Evolutionary conservation across 2,888 invertebrate genomes (phyloP).

Genomic region (Stenchaetothrips biformis): DNA sequence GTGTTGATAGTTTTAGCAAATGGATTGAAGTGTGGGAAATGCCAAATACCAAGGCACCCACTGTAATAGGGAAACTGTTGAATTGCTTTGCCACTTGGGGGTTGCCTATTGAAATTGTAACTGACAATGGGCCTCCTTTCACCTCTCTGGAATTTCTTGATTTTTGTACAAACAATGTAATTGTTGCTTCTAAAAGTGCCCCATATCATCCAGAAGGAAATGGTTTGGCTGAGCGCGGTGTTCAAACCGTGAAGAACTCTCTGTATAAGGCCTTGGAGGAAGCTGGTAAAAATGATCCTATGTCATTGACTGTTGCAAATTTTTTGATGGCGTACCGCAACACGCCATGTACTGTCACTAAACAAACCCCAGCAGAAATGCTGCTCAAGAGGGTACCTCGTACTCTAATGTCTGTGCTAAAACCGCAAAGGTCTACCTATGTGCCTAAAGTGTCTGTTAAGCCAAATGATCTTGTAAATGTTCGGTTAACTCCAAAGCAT

Average conservation of each 20-base stretch:
- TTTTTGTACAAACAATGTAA: constrained; percentile 32
- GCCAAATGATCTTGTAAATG: too few relatives aligned
- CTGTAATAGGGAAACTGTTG: too few relatives aligned
- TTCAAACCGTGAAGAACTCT: constrained; percentile 28
- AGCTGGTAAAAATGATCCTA: too few relatives aligned
- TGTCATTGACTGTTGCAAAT: too few relatives aligned
- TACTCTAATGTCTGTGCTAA: too few relatives aligned
- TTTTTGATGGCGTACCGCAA: too few relatives aligned
- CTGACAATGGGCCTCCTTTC: constrained; percentile 35
- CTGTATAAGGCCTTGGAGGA: background rate
- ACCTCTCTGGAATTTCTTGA: constrained; percentile 31
- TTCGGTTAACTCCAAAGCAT: too few relatives aligned
- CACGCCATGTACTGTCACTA: too few relatives aligned
- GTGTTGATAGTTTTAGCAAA: constrained; percentile 31
- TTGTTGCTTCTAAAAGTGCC: constrained; percentile 30
- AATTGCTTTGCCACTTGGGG: constrained; percentile 25
- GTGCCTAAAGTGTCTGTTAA: too few relatives aligned
- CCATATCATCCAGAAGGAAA: constrained; percentile 34
- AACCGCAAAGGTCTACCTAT: too few relatives aligned
- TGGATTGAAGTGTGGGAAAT: constrained; percentile 31
- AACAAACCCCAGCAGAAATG: too few relatives aligned
- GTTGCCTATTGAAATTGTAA: constrained; percentile 33
- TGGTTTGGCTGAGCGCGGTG: constrained; percentile 31
- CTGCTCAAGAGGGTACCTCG: too few relatives aligned
- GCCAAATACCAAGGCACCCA: constrained; percentile 22